Evolutionary conservation across 2,888 invertebrate species (phyloP).

Genomic region (Apeira syringaria): DNA sequence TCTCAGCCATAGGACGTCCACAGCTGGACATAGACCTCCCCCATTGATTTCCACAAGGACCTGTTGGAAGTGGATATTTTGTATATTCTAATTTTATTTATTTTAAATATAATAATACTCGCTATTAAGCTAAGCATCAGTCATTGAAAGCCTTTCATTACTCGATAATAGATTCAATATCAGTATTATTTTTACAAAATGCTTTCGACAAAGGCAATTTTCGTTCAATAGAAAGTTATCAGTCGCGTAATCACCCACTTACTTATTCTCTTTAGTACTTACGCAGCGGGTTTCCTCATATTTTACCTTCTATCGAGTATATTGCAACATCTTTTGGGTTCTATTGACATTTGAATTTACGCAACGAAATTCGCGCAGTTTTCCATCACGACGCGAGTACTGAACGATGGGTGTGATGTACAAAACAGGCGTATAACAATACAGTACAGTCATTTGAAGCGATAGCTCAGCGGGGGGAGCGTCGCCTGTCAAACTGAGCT

Average conservation of each 20-base stretch:
- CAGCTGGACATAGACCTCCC: too few species aligned
- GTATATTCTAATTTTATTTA: too few species aligned
- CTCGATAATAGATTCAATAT: neutral
- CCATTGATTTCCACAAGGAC: too few species aligned
- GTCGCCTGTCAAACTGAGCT: too few species aligned
- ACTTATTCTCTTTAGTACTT: neutral
- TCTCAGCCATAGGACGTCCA: too few species aligned
- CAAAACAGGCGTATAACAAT: too few species aligned
- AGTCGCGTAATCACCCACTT: neutral
- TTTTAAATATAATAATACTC: too few species aligned
- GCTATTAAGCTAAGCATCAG: too few species aligned
- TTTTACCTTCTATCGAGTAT: conserved; percentile 3
- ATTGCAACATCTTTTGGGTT: conserved; percentile 5
- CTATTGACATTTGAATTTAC: conserved; percentile 11
- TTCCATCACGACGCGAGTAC: conserved; percentile 1
- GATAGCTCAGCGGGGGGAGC: too few species aligned
- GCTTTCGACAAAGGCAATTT: neutral
- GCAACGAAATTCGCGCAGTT: conserved; percentile 5
- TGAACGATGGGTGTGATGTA: neutral
- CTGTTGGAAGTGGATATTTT: too few species aligned
- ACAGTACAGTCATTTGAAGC: too few species aligned
- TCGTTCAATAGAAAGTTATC: conserved; percentile 8
- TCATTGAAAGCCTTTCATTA: neutral
- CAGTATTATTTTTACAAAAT: neutral
- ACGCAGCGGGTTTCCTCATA: conserved; percentile 8